Evolutionary conservation across 2,113 vertebrate genomes (phyloP).

Genomic region (Rana temporaria): DNA sequence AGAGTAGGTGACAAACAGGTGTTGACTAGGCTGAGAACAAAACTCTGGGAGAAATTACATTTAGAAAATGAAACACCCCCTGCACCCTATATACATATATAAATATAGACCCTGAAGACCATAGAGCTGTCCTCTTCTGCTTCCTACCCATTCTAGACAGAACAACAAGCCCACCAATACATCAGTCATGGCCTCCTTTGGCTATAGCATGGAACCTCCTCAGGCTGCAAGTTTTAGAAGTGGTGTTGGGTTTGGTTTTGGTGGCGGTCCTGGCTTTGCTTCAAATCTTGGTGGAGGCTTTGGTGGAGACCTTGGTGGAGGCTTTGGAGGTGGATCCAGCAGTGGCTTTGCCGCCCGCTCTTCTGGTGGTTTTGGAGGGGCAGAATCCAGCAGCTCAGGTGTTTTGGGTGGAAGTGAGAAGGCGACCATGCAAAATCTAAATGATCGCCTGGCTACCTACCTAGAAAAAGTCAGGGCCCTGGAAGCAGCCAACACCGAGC

Average conservation of each 20-base stretch:
- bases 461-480: conserved; percentile 76
- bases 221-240: neutral
- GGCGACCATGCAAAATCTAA: conserved; percentile 80
- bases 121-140: conserved; percentile 54
- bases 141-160: conserved; percentile 59
- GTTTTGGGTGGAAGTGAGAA: conserved; percentile 69
- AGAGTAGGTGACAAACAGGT: conserved; percentile 54
- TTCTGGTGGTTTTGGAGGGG: conserved; percentile 57
- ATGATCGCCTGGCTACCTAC: conserved; percentile 77
- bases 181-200: conserved; percentile 10
- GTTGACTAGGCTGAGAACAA: conserved; percentile 45
- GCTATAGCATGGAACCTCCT: neutral
- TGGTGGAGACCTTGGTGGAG: conserved; percentile 45
- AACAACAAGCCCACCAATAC: conserved; percentile 32
- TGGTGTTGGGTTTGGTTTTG: conserved; percentile 41
- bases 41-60: conserved; percentile 58
- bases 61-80: conserved; percentile 61
- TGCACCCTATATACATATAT: neutral
- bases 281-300: conserved; percentile 34
- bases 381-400: conserved; percentile 7
- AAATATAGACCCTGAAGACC: conserved; percentile 51
- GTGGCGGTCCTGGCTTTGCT: conserved; percentile 56
- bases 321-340: conserved; percentile 43
- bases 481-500: conserved; percentile 72
- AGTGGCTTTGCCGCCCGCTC: conserved; percentile 11